Conservation (phyloP, 2,113 vertebrate genomes). For the Larimichthys polyactis region DNA sequence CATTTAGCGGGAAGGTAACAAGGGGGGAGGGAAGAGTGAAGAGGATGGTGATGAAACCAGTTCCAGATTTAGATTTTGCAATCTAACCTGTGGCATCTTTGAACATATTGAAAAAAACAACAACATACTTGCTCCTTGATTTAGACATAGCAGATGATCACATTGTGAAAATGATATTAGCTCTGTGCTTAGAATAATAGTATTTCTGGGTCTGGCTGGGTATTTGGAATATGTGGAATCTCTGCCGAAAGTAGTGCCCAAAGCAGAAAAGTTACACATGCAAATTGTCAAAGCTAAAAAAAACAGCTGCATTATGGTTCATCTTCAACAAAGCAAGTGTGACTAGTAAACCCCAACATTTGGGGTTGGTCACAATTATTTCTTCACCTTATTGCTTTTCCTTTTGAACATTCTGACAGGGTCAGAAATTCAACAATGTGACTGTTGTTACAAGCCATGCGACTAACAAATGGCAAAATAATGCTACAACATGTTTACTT, state of each 20-base stretch:
- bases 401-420: no score
- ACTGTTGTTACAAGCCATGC: background rate
- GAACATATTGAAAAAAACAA: background rate
- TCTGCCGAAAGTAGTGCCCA: no score
- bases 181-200: background rate
- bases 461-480: background rate
- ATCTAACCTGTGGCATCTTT: background rate
- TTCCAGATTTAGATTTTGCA: conserved; percentile 1
- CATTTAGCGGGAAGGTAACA: conserved; percentile 28
- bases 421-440: background rate
- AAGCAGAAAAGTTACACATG: no score
- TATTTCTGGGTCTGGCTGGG: background rate
- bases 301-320: no score
- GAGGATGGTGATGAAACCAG: conserved; percentile 9
- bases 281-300: no score
- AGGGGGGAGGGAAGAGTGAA: conserved; percentile 10
- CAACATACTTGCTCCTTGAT: background rate
- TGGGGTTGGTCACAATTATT: background rate
- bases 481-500: background rate
- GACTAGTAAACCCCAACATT: background rate
- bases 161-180: background rate
- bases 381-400: no score
- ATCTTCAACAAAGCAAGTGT: no score
- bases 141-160: background rate
- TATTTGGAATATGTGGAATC: no score